Percentiles rank a stretch among this genome's conserved stretches.
These are phyloP conservation scores for Monomorium pharaonis DNA, from an alignment of 1,140 invertebrate genomes.

Conservation along the genomic window DNA sequence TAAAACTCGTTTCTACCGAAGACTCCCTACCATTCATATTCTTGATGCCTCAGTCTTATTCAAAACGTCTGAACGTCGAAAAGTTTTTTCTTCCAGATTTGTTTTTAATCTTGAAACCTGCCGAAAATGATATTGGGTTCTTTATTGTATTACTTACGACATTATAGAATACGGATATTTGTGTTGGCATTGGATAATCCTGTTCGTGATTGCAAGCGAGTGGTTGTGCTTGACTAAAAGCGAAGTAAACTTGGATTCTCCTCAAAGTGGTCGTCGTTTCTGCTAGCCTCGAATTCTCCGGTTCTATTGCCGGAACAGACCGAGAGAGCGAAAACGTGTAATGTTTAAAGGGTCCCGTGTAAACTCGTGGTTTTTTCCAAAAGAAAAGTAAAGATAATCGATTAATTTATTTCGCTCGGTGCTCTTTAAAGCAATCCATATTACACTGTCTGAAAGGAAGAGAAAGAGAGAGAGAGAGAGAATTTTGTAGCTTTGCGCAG, in stretches of 20 bases:
- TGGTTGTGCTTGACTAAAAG: constrained; percentile 7
- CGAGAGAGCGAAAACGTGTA: constrained; percentile 56
- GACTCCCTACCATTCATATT: not conserved
- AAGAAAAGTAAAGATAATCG: not conserved
- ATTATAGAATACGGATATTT: constrained; percentile 29
- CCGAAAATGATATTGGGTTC: not conserved
- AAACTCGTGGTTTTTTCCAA: constrained; percentile 20
- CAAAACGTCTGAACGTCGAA: not conserved
- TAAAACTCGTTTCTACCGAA: not conserved
- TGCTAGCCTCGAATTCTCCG: not conserved
- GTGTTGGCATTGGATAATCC: constrained; percentile 15
- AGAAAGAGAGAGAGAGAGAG: no score
- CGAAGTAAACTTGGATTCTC: constrained; percentile 36
- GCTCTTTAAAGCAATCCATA: not conserved
- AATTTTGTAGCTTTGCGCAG: not conserved
- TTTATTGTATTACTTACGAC: not conserved
- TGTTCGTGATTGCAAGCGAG: constrained; percentile 12
- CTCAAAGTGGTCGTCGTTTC: constrained; percentile 28
- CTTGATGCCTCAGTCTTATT: not conserved
- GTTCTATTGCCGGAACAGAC: not conserved
- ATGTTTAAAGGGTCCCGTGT: constrained; percentile 8
- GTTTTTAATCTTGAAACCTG: not conserved
- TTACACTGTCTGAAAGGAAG: no score
- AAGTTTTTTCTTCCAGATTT: not conserved
- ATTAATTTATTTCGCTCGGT: constrained; percentile 44